Evolutionary conservation across 1,140 invertebrate genomes (phyloP).

Genomic region (Homalodisca vitripennis): DNA sequence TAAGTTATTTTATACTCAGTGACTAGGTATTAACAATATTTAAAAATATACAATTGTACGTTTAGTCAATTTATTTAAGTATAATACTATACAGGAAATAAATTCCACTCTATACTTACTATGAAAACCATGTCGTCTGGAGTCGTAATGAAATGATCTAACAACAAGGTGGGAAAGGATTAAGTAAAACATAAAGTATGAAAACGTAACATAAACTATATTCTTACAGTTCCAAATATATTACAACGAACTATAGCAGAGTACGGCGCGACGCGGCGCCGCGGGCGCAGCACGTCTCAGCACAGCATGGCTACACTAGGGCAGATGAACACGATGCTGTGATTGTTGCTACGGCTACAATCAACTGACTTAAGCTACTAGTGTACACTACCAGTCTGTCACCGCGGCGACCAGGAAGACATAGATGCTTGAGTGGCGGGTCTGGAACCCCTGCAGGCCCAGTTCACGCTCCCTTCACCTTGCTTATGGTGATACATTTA

Average conservation of each 20-base stretch:
- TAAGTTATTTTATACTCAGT: no score
- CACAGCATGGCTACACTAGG: background rate
- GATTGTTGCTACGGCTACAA: background rate
- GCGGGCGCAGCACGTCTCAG: background rate
- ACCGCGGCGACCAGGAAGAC: constrained; percentile 33
- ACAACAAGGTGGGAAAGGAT: no score
- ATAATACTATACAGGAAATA: no score
- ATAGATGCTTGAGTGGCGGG: constrained; percentile 37
- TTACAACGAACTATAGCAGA: background rate
- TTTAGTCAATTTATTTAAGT: no score
- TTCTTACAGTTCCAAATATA: constrained; percentile 16
- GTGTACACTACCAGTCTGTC: constrained; percentile 20
- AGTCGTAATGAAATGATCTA: no score
- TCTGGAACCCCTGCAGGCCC: background rate
- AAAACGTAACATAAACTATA: constrained; percentile 27
- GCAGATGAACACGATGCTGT: constrained; percentile 13
- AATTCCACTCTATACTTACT: no score
- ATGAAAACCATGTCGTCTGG: no score
- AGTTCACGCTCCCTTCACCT: no score
- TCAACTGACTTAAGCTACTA: constrained; percentile 13
- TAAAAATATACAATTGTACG: no score
- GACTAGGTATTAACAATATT: no score
- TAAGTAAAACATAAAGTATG: background rate
- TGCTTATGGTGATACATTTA: no score
- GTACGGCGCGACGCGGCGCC: background rate